Conservation (phyloP, 2,888 invertebrate species). For the Euzophera pinguis region DNA sequence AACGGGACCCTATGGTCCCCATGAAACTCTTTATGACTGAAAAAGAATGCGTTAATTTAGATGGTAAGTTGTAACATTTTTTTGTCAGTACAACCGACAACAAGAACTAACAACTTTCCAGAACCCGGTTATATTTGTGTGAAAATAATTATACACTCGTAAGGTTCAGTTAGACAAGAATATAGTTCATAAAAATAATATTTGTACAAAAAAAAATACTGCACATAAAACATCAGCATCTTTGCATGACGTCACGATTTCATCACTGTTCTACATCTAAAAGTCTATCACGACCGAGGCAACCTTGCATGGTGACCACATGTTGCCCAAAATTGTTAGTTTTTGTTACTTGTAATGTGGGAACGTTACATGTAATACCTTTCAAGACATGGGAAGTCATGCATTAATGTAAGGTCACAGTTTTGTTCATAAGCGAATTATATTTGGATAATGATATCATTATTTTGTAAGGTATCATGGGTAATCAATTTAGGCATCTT, state of each 20-base stretch:
- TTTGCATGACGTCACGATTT: conserved; percentile 28
- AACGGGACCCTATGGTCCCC: too few relatives aligned
- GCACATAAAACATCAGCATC: conserved; percentile 2
- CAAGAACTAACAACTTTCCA: too few relatives aligned
- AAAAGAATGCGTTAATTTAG: too few relatives aligned
- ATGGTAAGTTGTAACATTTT: too few relatives aligned
- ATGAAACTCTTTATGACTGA: too few relatives aligned
- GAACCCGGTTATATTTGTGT: too few relatives aligned
- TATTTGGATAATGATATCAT: conserved; percentile 12
- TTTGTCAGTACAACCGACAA: too few relatives aligned
- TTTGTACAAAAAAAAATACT: not conserved
- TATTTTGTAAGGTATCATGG: conserved; percentile 1
- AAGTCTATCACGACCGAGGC: conserved; percentile 38
- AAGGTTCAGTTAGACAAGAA: too few relatives aligned
- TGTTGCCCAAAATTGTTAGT: conserved; percentile 64
- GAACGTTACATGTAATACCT: conserved; percentile 45
- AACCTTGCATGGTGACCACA: conserved; percentile 72
- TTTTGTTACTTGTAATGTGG: conserved; percentile 70
- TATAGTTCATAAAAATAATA: not conserved
- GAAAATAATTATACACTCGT: too few relatives aligned
- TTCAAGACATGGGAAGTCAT: conserved; percentile 55
- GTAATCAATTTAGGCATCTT: not conserved
- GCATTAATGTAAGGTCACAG: conserved; percentile 49
- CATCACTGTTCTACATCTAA: conserved; percentile 34
- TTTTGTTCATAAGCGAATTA: conserved; percentile 21